Conservation (phyloP, 1,140 invertebrate species). For the Acromyrmex heyeri region DNA sequence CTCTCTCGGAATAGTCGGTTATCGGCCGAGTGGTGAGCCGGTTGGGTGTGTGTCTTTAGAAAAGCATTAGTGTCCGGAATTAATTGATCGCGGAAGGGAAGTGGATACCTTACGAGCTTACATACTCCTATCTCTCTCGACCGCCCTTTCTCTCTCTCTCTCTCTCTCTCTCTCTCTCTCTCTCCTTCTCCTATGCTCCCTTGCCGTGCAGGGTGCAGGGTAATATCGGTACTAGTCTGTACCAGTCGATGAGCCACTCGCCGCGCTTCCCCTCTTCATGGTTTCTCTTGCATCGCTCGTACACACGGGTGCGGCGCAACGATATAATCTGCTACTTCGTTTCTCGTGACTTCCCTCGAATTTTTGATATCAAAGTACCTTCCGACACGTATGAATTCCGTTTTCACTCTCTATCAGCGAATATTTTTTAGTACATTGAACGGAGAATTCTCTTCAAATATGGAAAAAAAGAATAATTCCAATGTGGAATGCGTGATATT, state of each 20-base stretch:
- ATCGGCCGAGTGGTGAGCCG: slow-evolving; percentile 79
- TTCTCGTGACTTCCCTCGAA: slow-evolving; percentile 67
- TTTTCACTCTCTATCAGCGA: slow-evolving; percentile 1
- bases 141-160: slow-evolving; percentile 18
- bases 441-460: neutral
- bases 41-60: slow-evolving; percentile 82
- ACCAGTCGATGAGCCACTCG: slow-evolving; percentile 82
- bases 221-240: slow-evolving; percentile 85
- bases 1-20: slow-evolving; percentile 77
- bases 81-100: slow-evolving; percentile 85
- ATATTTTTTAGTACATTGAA: neutral
- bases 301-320: slow-evolving; percentile 79
- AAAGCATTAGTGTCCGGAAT: slow-evolving; percentile 84
- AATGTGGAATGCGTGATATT: neutral
- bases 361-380: slow-evolving; percentile 71
- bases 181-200: slow-evolving; percentile 42
- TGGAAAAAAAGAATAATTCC: neutral
- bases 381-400: slow-evolving; percentile 61
- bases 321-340: slow-evolving; percentile 82
- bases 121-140: slow-evolving; percentile 78
- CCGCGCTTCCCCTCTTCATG: slow-evolving; percentile 70
- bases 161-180: slow-evolving; percentile 48
- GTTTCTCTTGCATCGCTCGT: slow-evolving; percentile 79
- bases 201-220: slow-evolving; percentile 79
- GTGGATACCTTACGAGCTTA: slow-evolving; percentile 82